These are phyloP conservation scores for Vesta saturnalis DNA, from an alignment of 2,888 invertebrate species.

Conservation along the genomic window DNA sequence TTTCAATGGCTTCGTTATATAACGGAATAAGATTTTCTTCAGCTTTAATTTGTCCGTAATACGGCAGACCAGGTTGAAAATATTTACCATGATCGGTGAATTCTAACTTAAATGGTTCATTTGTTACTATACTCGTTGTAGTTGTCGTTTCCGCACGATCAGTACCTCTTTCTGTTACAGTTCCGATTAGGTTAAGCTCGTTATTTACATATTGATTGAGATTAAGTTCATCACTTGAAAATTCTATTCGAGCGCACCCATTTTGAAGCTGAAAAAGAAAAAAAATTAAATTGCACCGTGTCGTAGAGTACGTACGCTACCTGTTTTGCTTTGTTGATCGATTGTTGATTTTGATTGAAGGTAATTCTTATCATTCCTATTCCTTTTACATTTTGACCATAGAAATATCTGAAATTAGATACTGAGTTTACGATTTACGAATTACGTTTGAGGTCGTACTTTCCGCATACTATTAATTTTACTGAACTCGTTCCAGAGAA, in stretches of 20 bases:
- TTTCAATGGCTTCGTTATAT: constrained; percentile 51
- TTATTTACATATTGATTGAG: constrained; percentile 25
- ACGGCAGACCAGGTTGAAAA: constrained; percentile 78
- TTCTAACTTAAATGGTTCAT: constrained; percentile 67
- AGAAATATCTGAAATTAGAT: constrained; percentile 52
- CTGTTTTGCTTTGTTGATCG: constrained; percentile 49
- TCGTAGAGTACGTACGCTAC: no score
- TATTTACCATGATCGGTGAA: constrained; percentile 69
- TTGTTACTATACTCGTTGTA: constrained; percentile 67
- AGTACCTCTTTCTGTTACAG: constrained; percentile 70
- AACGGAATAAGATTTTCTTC: constrained; percentile 30
- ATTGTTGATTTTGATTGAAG: constrained; percentile 47
- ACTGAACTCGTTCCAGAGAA: constrained; percentile 62
- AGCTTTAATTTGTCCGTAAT: constrained; percentile 66
- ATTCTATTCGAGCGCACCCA: constrained; percentile 54
- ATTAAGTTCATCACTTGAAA: constrained; percentile 48
- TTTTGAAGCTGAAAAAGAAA: constrained; percentile 52
- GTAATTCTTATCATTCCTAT: constrained; percentile 60
- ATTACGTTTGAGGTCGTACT: constrained; percentile 55
- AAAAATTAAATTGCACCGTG: background rate
- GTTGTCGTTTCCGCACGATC: constrained; percentile 71
- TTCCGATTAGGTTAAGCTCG: constrained; percentile 59
- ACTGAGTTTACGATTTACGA: background rate
- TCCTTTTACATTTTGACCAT: constrained; percentile 70
- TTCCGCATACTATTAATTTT: constrained; percentile 66